Evolutionary conservation across 1,140 invertebrate genomes (phyloP).

Genomic region (Caenorhabditis tropicalis): DNA sequence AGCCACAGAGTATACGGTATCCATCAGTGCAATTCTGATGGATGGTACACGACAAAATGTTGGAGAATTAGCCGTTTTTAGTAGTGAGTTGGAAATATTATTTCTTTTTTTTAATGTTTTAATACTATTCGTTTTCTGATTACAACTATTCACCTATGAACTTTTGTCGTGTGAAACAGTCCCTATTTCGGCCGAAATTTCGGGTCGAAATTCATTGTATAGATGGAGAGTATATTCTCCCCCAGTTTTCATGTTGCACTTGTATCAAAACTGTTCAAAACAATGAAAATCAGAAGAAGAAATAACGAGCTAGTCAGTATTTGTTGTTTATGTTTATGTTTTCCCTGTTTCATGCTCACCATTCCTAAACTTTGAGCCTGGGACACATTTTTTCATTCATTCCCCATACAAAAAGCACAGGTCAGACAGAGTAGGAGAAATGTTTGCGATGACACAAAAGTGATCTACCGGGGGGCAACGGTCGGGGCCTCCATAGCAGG

Average conservation of each 20-base stretch:
- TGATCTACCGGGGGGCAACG: background rate
- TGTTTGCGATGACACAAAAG: conserved; percentile 38
- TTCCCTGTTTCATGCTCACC: background rate
- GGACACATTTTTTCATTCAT: background rate
- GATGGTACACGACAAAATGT: conserved; percentile 52
- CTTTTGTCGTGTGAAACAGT: too few relatives aligned
- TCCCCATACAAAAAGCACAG: background rate
- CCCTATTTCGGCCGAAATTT: too few relatives aligned
- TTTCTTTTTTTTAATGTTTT: background rate
- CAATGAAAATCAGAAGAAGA: too few relatives aligned
- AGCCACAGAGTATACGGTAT: conserved; percentile 51
- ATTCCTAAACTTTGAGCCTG: background rate
- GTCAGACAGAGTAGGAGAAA: background rate
- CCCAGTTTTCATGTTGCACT: too few relatives aligned
- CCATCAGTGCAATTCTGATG: conserved; percentile 39
- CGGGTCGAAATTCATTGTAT: too few relatives aligned
- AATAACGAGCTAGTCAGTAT: background rate
- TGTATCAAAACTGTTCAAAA: too few relatives aligned
- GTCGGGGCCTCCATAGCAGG: background rate
- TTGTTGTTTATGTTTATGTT: background rate
- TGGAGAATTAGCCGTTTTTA: background rate
- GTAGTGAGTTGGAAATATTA: conserved; percentile 18
- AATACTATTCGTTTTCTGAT: too few relatives aligned
- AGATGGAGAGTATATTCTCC: too few relatives aligned
- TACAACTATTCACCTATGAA: too few relatives aligned